Evolutionary conservation across 2,797 vertebrate genomes (phyloP), one percentile per base, ranked within the genome.

Genomic region (Brachyalestes nurse): DNA sequence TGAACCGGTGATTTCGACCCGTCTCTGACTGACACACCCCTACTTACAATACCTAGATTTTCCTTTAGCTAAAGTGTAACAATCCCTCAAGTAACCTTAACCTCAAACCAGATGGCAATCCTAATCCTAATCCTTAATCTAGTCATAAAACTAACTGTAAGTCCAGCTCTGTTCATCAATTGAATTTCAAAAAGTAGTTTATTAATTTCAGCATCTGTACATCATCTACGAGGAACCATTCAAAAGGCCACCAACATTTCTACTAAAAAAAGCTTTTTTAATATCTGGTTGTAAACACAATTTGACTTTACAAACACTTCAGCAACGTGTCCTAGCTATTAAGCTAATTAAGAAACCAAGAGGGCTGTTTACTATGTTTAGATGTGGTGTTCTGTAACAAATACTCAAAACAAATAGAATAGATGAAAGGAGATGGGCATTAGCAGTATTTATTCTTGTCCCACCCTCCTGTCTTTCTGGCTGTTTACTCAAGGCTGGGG

Each of bases 361-460:
- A 19, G n/a, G 45, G 74, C 51, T 12, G 57, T 69, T 64, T 58
- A 53, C 51, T 1, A 40, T 61, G 19, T 53, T 72, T 51, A 75
- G 67, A 81, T 88, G 82, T 82, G 49, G 69, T 55, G 45, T 77
- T 57, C 66, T 69, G 28, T 47, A 25, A 75, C 17, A 79, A 79
- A 80, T 61, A 78, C 16, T n/a, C 9, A 21, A 28, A 65, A 72
- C 58, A 45, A 74, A 61, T 28, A 71, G 45, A 13, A 13, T 53
- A 60, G 42, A 23, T 75, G 76, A 80, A 75, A 80, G 77, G 70
- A 74, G 38, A 66, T 72, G 80, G 66, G 60, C 79, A 84, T 83
- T 79, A 61, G 12, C 55, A 70, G 55, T 90, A 85, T 91, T 92
- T 90, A 90, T 80, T 83, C 86, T 73, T 82, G 58, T 25, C n/a